Conservation (phyloP, 1,140 invertebrate genomes). For the Cotesia chilonis region DNA sequence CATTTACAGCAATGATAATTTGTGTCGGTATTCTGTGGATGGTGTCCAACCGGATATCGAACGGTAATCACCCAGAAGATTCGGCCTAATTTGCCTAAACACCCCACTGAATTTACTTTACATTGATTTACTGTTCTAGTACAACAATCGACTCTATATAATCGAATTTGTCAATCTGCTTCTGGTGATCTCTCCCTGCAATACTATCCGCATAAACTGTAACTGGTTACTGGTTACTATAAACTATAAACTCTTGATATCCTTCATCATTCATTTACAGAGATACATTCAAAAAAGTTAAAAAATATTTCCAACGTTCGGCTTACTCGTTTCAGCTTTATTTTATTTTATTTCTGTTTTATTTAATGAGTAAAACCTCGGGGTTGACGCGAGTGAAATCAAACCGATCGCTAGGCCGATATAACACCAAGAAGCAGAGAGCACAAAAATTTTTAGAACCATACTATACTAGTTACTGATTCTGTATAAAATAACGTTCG, state of each 20-base stretch:
- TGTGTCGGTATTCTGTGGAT: no score
- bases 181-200: not conserved
- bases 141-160: not conserved
- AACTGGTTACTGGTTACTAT: no score
- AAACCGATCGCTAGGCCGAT: not conserved
- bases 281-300: no score
- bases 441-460: not conserved
- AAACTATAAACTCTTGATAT: no score
- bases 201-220: no score
- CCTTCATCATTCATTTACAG: no score
- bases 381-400: not conserved
- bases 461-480: not conserved
- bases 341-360: not conserved
- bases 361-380: not conserved
- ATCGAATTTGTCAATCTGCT: not conserved
- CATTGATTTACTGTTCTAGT: not conserved
- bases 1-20: no score
- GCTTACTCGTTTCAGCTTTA: not conserved
- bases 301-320: no score
- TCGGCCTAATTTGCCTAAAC: slow-evolving; percentile 22
- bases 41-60: slow-evolving; percentile 30
- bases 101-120: slow-evolving; percentile 6
- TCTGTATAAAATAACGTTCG: slow-evolving; percentile 1
- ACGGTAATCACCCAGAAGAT: slow-evolving; percentile 13
- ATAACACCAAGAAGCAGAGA: slow-evolving; percentile 4